Evolutionary conservation across 1,140 invertebrate genomes (phyloP).

Genomic region (Diplogasteroides magnus): DNA sequence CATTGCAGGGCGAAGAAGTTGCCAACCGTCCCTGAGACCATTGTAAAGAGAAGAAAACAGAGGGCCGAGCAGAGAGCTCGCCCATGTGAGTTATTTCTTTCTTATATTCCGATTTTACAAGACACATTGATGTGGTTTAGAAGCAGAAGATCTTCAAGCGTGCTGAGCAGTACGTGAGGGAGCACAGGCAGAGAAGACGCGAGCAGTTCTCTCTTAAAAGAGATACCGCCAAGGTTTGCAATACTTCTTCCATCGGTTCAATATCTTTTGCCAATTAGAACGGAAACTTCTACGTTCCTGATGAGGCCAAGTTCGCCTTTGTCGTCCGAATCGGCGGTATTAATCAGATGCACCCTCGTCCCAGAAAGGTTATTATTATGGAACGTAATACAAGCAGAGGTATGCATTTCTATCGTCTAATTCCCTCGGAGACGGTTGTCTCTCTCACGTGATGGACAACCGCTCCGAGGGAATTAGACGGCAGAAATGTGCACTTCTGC

Average conservation of each 20-base stretch:
- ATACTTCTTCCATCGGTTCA: not conserved
- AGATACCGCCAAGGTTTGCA: slow-evolving; percentile 76
- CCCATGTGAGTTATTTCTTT: not conserved
- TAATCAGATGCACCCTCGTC: slow-evolving; percentile 84
- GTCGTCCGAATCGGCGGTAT: slow-evolving; percentile 68
- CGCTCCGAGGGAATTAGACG: no score
- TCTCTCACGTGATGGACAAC: no score
- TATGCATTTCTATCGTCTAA: no score
- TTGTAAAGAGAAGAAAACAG: slow-evolving; percentile 84
- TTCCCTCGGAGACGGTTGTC: no score
- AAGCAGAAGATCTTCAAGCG: slow-evolving; percentile 70
- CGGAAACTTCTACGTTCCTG: slow-evolving; percentile 93
- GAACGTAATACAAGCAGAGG: no score
- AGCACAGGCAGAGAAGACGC: slow-evolving; percentile 77
- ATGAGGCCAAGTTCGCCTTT: slow-evolving; percentile 87
- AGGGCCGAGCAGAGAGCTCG: slow-evolving; percentile 70
- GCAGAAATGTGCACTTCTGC: no score
- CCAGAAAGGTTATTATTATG: slow-evolving; percentile 71
- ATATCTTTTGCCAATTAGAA: slow-evolving; percentile 44
- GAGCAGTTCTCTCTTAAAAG: slow-evolving; percentile 73
- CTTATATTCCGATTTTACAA: slow-evolving; percentile 53
- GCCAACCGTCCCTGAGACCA: slow-evolving; percentile 87
- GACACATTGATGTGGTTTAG: slow-evolving; percentile 56
- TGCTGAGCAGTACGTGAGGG: slow-evolving; percentile 89
- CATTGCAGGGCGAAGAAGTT: slow-evolving; percentile 57